Evolutionary conservation across 2,888 invertebrate genomes (phyloP), one percentile per base, ranked within the genome.

Genomic region (Myopa tessellatipennis): DNA sequence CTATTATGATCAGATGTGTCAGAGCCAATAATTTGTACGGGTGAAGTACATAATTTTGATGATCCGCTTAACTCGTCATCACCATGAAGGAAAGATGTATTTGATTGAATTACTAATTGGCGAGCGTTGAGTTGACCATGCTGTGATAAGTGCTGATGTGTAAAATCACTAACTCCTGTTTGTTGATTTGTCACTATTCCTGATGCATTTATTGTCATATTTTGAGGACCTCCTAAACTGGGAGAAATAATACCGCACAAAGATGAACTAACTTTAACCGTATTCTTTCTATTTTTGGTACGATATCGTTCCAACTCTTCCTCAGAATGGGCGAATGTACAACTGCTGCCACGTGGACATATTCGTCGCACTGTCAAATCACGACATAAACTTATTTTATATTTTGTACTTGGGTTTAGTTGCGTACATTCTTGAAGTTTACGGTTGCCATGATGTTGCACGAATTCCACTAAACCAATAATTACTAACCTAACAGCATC

Each of bases 271-370:
- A 45, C 18, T 45, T 70, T 69, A 80, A 81, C 60, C 18, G 85
- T 84, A 80, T 91, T 90, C 87, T 93, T 93, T 18, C 93, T 90
- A 85, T 91, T 93, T 84, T 93, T 93, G 6, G 93, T 92, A 75
- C 93, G 90, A 85, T 93, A 93, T 79, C 95, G 94, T 85, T 97
- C 97, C 60, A 97, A 90, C 88, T 98, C 98, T 81, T 96, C 95
- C 81, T 95, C 95, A 0, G 95, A 95, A 88, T 98, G 98, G 7
- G 97, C 96, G 90, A 97, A 98, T 0, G 96, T 96, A 88, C 98
- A 98, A 83, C 94, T 93, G 65, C 92, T 93, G 5, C 96, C 96
- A 12, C 97, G 91, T 0, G 97, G 97, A 87, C 98, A 98, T 80
- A 92, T 93, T 0, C 95, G 93, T 16, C 95, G 91, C 38, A 94